Base-by-base conservation (phyloP, 2,113 vertebrate genomes). In the Indicator maculatus region DNA sequence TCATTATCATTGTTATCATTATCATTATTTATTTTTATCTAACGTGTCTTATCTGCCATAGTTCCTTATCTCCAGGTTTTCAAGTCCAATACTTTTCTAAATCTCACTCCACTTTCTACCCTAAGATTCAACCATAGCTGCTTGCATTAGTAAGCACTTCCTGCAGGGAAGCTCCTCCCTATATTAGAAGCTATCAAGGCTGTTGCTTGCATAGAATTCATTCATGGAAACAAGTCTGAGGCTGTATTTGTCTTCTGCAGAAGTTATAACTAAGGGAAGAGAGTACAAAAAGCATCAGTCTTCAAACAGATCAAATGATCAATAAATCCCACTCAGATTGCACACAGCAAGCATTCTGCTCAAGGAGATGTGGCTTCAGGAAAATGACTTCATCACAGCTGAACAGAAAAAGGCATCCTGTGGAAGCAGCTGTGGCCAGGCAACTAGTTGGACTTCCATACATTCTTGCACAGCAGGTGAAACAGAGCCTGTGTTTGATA, bases 301-400 rank as follows among this genome's bases (percentile, higher is more conserved):
- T 90, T 89, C 92, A 76, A 20, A 82, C 55, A 91, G 59, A 88
- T 94, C 28, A 95, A 81, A 82, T 88, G 36, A 74, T 93, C 81
- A 87, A 82, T 95, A 90, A 85, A 93, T 65, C 24, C 21, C 86
- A 76, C 71, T 89, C 81, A 85, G 8, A 86, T 16, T 72, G 59
- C 83, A 92, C 53, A 61, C 77, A 94, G 86, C 80, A 89, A 90
- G 83, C 73, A 79, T 88, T 84, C 58, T 60, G 71, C 70, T 86
- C 31, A 50, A 81, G 53, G 63, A 94, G 77, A 41, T 16, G 2
- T 8, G 61, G 55, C 86, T 87, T 89, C 59, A 53, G 77, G 67
- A 93, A 93, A 63, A 92, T 30, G 8, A 17, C 39, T 90, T 92
- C 41, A 78, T 92, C 70, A 6, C 1, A 79, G 74, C 14, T 55